Evolutionary conservation across 2,113 vertebrate species (phyloP).

Genomic region (Calidris pugnax): DNA sequence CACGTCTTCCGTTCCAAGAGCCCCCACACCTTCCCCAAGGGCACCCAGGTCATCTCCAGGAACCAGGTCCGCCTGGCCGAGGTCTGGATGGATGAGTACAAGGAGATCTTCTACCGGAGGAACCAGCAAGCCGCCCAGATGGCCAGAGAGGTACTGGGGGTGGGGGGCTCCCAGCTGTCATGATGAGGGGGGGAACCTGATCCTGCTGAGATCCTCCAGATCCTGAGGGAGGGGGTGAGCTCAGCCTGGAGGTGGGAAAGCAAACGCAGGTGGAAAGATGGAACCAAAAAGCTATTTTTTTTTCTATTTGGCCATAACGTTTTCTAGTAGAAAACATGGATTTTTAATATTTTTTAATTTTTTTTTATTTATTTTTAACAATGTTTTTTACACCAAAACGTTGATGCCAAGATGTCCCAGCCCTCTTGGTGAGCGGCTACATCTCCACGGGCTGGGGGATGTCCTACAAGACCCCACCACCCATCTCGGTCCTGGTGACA

Average conservation of each 20-base stretch:
- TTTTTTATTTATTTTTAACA: neutral
- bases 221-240: no score
- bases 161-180: neutral
- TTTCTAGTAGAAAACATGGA: neutral
- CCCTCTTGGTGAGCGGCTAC: accelerated
- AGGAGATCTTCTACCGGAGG: slow-evolving; percentile 90
- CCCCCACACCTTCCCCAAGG: slow-evolving; percentile 95
- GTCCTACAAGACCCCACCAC: neutral
- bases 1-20: slow-evolving; percentile 97
- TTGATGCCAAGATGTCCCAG: neutral
- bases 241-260: neutral
- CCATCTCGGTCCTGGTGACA: accelerated
- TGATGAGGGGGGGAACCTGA: no score
- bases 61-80: slow-evolving; percentile 96
- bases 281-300: neutral
- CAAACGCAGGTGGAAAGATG: neutral
- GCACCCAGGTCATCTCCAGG: slow-evolving; percentile 89
- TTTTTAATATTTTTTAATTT: neutral
- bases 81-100: slow-evolving; percentile 96
- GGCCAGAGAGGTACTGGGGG: slow-evolving; percentile 79
- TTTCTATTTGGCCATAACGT: neutral
- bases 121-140: slow-evolving; percentile 87
- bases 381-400: no score
- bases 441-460: no score
- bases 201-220: neutral